Evolutionary conservation across 2,797 vertebrate genomes (phyloP), one percentile per base, ranked within the genome.

Genomic region (Acanthopagrus latus): DNA sequence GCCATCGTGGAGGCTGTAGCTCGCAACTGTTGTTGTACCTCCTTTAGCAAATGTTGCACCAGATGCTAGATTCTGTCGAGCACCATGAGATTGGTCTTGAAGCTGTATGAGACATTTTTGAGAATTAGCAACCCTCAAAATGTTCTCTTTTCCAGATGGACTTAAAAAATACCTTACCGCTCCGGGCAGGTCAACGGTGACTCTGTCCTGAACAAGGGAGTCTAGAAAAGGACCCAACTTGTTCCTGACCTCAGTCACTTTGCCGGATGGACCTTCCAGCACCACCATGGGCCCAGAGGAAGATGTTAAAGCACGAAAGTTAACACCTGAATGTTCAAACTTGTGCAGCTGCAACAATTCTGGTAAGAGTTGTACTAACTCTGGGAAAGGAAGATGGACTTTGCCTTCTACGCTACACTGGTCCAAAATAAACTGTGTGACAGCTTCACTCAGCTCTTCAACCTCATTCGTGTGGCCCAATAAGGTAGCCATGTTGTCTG

Each of bases 391-490:
- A 20, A 91, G 79, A 17, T 17, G 1, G 1, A 91, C 66, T 12
- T 17, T 8, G 20, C 64, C 64, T 43, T 85, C 67, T 10, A 75
- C n/a, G 51, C 29, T 78, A 21, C 68, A 12, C 7, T 86, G 60
- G 18, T 89, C 86, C 27, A 86, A 73, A 77, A 88, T 77, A 72
- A 88, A 88, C 54, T 86, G 65, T 8, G 4, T 20, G 2, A 91
- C 57, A 9, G 18, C 48, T 16, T 83, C 71, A 20, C 3, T 81
- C 25, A 93, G 66, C 18, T 86, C 81, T 2, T 83, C 72, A 12
- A 94, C 90, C 18, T 91, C 84, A 50, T 77, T 44, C 0, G 16
- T 17, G 66, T 89, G 91, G 12, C 93, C 93, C 6, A 88, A 20
- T 23, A 93, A 51, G 33, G 9, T 59, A 10, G 93, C 38, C 0